Conservation (phyloP, 2,797 vertebrate genomes). For the Hydrolagus colliei region DNA sequence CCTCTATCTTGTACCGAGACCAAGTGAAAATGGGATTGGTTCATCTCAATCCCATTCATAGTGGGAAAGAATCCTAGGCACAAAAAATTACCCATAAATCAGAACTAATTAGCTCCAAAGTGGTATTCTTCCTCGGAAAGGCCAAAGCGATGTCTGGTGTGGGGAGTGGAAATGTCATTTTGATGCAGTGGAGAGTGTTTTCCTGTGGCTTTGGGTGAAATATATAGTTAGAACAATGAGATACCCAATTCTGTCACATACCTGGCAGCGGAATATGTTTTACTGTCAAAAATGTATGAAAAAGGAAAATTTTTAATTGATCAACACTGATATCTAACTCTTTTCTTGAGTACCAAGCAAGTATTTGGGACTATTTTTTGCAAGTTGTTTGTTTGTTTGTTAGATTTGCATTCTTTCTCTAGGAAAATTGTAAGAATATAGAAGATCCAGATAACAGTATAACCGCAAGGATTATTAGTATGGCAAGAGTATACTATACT, state of each 20-base stretch:
- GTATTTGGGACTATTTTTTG: neutral
- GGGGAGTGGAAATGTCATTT: constrained; percentile 30
- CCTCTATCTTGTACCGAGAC: constrained; percentile 3
- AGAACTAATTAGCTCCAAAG: constrained; percentile 26
- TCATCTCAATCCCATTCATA: neutral
- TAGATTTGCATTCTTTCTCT: neutral
- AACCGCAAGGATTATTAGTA: neutral
- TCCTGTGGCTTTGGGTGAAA: neutral
- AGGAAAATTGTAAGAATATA: neutral
- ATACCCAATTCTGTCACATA: neutral
- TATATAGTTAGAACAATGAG: neutral
- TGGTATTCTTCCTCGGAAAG: constrained; percentile 18
- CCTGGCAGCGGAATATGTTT: neutral
- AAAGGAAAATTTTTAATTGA: neutral
- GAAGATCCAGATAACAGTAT: neutral
- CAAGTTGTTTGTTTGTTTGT: too few species aligned
- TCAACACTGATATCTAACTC: neutral
- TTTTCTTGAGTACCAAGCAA: neutral
- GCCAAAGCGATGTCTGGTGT: constrained; percentile 23
- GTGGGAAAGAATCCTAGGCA: neutral
- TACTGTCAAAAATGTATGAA: neutral
- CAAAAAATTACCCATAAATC: constrained; percentile 25
- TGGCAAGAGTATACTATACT: neutral
- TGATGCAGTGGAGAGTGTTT: constrained; percentile 23
- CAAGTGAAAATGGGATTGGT: constrained; percentile 17